A percentile compares a stretch with the other conserved stretches of the same genome.
Evolutionary conservation across 1,140 invertebrate genomes (phyloP).

Genomic region (Drosophila pectinifera): DNA sequence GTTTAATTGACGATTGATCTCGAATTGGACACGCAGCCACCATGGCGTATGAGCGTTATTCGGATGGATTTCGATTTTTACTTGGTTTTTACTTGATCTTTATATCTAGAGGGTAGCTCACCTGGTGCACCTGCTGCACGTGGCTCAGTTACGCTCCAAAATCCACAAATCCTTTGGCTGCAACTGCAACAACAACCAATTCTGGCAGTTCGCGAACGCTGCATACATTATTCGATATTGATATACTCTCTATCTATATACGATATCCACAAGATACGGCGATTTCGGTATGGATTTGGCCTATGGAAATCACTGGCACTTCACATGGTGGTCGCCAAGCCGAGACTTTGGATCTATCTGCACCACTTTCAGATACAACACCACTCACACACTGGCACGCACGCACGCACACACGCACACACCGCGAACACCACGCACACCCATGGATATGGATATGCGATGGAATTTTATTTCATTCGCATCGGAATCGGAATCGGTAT

Average conservation of each 20-base stretch:
- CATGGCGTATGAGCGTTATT: slow-evolving; percentile 69
- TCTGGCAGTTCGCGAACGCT: slow-evolving; percentile 70
- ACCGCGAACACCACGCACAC: slow-evolving; percentile 20
- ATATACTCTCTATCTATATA: slow-evolving; percentile 6
- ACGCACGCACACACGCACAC: slow-evolving; percentile 24
- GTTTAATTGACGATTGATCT: slow-evolving; percentile 46
- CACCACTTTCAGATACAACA: slow-evolving; percentile 30
- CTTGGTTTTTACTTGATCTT: too few relatives aligned
- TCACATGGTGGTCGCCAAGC: slow-evolving; percentile 51
- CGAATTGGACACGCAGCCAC: slow-evolving; percentile 62
- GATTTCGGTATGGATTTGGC: slow-evolving; percentile 29
- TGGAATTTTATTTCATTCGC: slow-evolving; percentile 46
- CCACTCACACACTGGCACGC: slow-evolving; percentile 17
- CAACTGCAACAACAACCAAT: slow-evolving; percentile 83
- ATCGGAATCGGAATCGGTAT: slow-evolving; percentile 59
- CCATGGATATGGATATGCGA: slow-evolving; percentile 40
- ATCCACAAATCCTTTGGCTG: slow-evolving; percentile 84
- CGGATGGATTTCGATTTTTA: neutral
- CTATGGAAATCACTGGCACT: slow-evolving; percentile 55
- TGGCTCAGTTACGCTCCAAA: slow-evolving; percentile 64
- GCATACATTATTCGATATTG: slow-evolving; percentile 74
- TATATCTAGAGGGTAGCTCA: too few relatives aligned
- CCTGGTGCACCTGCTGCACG: slow-evolving; percentile 72
- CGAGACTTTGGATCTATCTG: slow-evolving; percentile 44
- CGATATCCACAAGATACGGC: slow-evolving; percentile 36